Evolutionary conservation across 1,140 invertebrate genomes (phyloP), one percentile per base, ranked within the genome.

Genomic region (Anoplophora glabripennis): DNA sequence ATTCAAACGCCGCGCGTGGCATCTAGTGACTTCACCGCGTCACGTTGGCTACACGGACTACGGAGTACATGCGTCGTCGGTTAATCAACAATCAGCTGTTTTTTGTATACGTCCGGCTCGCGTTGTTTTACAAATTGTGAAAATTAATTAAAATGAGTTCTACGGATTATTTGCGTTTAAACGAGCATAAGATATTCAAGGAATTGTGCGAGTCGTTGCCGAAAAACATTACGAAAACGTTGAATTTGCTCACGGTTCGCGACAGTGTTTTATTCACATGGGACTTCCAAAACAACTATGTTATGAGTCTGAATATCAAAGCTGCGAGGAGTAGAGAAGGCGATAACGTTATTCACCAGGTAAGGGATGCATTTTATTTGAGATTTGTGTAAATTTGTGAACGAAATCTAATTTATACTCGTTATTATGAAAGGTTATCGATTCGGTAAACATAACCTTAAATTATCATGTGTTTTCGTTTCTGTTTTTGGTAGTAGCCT

Each of bases 201-300:
- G 79, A 81, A 55, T 67, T 86, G 35, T 80, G 80, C 57, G 75
- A 78, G 36, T 75, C 75, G 65, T 72, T 86, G 9, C 72, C 79
- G 10, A 78, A 81, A 67, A 75, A 75, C 35, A 76, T 75, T 51
- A 79, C 75, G n/a, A 84, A 85, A 55, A 81, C 85, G 12, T 75
- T 78, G 42, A 86, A 85, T 73, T 79, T 86, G 44, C 65, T 86
- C 7, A 80, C 81, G 61, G 78, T 86, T 35, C 79, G 80, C 42
- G 84, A 87, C 58, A 82, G 84, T 70, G 78, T 86, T 61, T 75
- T 86, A 12, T 87, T 83, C 63, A 77, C 81, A 53, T 87, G 86
- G 86, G 81, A 83, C 69, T 77, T 80, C 2, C 72, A 79, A 15
- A 84, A 85, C 72, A 83, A 79, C 64, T 85, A 83, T 73, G 76